A percentile compares a stretch with the other conserved stretches of the same genome.
phyloP scores from a whole-genome alignment of 2,113 vertebrate species.

The Paramormyrops kingsleyae region DNA sequence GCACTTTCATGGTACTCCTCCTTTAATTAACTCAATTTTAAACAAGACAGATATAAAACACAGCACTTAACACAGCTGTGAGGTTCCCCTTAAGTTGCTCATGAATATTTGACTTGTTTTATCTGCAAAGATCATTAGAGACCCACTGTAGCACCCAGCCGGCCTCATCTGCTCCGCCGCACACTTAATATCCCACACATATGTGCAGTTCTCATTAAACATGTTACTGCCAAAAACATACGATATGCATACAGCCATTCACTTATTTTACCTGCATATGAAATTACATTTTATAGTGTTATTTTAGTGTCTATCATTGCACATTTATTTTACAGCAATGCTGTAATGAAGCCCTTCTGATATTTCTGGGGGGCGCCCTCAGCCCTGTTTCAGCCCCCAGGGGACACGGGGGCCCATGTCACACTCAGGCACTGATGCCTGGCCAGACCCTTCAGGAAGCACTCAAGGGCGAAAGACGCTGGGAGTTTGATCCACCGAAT shows the following conservation, averaged over 20 bases:
- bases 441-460: background rate
- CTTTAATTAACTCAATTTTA: background rate
- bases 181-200: background rate
- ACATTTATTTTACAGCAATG: background rate
- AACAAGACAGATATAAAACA: background rate
- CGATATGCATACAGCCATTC: background rate
- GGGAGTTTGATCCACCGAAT: background rate
- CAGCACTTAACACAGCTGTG: background rate
- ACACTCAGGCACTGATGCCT: background rate
- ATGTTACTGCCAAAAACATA: background rate
- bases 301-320: background rate
- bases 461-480: background rate
- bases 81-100: background rate
- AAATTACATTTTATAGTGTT: background rate
- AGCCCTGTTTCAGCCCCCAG: background rate
- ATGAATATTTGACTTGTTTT: background rate
- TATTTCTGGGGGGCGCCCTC: background rate
- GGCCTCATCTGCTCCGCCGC: background rate
- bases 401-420: background rate
- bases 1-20: background rate
- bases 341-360: background rate
- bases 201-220: background rate
- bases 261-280: background rate
- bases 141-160: background rate
- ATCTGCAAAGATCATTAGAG: background rate